Percentiles rank a stretch among this genome's conserved stretches.
These are phyloP conservation scores for Crepidodera aurea DNA, from an alignment of 2,888 invertebrate species.

Conservation along the genomic window DNA sequence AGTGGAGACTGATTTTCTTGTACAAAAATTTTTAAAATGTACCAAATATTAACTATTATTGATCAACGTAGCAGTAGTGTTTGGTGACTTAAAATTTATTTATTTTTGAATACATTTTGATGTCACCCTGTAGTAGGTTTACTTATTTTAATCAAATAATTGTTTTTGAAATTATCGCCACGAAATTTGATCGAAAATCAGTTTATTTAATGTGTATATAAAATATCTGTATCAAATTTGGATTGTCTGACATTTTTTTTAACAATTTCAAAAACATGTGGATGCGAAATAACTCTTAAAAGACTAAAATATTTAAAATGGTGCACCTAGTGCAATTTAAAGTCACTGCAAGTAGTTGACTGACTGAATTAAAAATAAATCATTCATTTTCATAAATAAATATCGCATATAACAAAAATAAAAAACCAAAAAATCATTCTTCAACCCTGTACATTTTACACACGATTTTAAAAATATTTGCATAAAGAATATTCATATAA, in stretches of 20 bases:
- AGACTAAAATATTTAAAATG: background rate
- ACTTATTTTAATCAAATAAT: background rate
- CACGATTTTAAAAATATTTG: background rate
- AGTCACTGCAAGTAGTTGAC: background rate
- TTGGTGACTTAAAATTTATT: background rate
- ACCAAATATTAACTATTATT: slow-evolving; percentile 13
- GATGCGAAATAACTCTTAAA: background rate
- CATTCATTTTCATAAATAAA: background rate
- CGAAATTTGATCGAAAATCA: slow-evolving; percentile 9
- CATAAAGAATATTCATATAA: too few relatives aligned
- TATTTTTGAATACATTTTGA: background rate
- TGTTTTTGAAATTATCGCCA: background rate
- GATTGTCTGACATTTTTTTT: slow-evolving; percentile 6
- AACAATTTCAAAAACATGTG: background rate
- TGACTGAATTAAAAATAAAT: background rate
- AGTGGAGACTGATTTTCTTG: slow-evolving; percentile 62
- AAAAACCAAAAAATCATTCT: slow-evolving; percentile 40
- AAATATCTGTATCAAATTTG: background rate
- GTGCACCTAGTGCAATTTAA: background rate
- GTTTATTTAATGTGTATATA: slow-evolving; percentile 1
- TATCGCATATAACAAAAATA: slow-evolving; percentile 6
- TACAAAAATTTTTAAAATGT: slow-evolving; percentile 29
- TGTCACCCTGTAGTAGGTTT: background rate
- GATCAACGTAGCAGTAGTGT: background rate
- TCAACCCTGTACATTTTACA: slow-evolving; percentile 18